A percentile compares a stretch with the other conserved stretches of the same genome.
These are phyloP conservation scores for Anastrepha ludens DNA, from an alignment of 1,140 invertebrate species.

Conservation along the genomic window DNA sequence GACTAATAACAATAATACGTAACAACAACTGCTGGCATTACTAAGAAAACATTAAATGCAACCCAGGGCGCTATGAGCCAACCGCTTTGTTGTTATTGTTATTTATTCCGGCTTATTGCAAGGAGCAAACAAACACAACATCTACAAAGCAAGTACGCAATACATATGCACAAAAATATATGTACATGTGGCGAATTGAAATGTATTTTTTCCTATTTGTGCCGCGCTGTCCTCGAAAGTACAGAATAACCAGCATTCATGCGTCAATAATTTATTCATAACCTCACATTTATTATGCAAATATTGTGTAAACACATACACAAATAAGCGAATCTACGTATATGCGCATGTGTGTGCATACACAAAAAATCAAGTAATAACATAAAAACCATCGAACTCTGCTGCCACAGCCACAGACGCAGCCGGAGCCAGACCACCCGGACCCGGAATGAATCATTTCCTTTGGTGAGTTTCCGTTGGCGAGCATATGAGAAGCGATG, in stretches of 20 bases:
- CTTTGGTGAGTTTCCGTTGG: neutral
- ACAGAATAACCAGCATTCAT: conserved; percentile 42
- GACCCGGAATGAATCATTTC: conserved; percentile 11
- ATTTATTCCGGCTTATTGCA: neutral
- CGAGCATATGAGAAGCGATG: neutral
- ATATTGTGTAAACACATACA: conserved; percentile 39
- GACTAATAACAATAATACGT: neutral
- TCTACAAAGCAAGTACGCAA: too few relatives aligned
- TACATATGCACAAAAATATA: neutral
- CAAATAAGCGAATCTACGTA: too few relatives aligned
- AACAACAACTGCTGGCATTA: neutral
- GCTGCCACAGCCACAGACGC: too few relatives aligned
- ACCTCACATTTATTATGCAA: conserved; percentile 54
- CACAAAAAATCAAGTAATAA: conserved; percentile 32
- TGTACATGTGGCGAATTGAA: neutral
- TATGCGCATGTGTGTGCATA: neutral
- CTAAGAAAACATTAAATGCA: neutral
- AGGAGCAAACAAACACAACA: neutral
- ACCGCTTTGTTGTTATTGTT: neutral
- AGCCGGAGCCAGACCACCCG: neutral
- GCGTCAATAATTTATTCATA: conserved; percentile 55
- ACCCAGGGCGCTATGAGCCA: neutral
- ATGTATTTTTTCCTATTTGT: neutral
- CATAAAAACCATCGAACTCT: conserved; percentile 29
- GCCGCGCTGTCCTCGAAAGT: neutral